Evolutionary conservation across 2,888 invertebrate genomes (phyloP).

Genomic region (Erpobdella octoculata): DNA sequence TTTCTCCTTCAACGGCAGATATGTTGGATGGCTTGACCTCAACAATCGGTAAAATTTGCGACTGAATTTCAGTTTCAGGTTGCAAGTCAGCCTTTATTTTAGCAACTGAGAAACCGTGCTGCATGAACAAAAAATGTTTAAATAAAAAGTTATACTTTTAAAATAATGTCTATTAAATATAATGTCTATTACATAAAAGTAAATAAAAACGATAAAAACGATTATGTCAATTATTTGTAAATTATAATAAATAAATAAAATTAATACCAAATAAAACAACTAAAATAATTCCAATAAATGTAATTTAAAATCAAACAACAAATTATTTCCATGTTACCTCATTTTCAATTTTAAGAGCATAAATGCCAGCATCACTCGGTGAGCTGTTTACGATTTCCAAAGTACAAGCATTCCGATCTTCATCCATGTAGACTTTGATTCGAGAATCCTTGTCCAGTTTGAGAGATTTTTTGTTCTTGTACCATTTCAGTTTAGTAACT

Average conservation of each 20-base stretch:
- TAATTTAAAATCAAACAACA: no score
- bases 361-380: constrained; percentile 7
- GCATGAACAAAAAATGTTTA: no score
- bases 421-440: constrained; percentile 9
- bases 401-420: not conserved
- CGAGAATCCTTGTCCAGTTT: constrained; percentile 17
- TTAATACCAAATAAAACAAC: not conserved
- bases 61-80: not conserved
- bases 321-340: no score
- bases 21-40: constrained; percentile 29
- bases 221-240: no score
- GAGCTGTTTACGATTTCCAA: not conserved
- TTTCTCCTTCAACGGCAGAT: constrained; percentile 31
- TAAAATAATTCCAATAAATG: not conserved
- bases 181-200: no score
- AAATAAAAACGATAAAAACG: no score
- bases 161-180: no score
- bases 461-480: constrained; percentile 21
- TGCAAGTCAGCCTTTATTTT: constrained; percentile 14
- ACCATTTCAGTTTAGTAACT: constrained; percentile 20
- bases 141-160: no score
- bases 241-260: not conserved
- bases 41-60: constrained; percentile 12
- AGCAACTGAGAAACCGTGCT: constrained; percentile 12
- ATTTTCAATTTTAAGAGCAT: constrained; percentile 24